Evolutionary conservation across 2,797 vertebrate genomes (phyloP), one percentile per base, ranked within the genome.

Genomic region (Lepilemur septentrionalis): DNA sequence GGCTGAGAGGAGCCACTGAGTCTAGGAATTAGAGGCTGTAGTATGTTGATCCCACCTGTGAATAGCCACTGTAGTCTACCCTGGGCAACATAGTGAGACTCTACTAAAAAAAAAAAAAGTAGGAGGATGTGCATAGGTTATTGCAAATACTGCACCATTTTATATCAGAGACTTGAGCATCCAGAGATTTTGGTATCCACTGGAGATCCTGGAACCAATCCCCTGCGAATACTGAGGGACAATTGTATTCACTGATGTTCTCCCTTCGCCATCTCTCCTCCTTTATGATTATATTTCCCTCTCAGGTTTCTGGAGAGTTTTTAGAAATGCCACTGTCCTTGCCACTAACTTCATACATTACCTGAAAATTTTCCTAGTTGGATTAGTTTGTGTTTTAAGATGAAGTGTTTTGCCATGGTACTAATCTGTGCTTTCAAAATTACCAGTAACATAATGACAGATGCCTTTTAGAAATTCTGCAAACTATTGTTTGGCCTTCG

Each of bases 361-460:
- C 55, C 23, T 20, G 38, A 35, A 38, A 65, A 17, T 82, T 90
- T 75, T 93, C 61, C 52, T 92, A 4, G 85, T 94, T 95, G 72
- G 35, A 48, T 91, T 73, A 61, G 7, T 83, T 97, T 91, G 22
- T 92, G 13, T 97, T 96, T 96, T 57, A 92, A 65, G 92, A 85
- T 95, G 65, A 97, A 97, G 75, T 86, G 30, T 65, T 86, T 95
- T 89, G 23, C 30, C 52, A 25, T 96, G 12, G 14, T 88, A 57
- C 4, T 94, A 84, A 70, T 80, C 52, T 81, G 52, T 91, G 59
- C n/a, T 93, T 95, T 97, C 65, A 41, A 93, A 96, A 89, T 81
- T 82, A 70, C 52, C 15, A 10, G 7, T 32, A 61, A 84, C 30
- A 61, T 65, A 65, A 89, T 89, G 61, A 86, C 61, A 94, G 52